Conservation (phyloP, 2,888 invertebrate species). For the Tridacna gigas region DNA sequence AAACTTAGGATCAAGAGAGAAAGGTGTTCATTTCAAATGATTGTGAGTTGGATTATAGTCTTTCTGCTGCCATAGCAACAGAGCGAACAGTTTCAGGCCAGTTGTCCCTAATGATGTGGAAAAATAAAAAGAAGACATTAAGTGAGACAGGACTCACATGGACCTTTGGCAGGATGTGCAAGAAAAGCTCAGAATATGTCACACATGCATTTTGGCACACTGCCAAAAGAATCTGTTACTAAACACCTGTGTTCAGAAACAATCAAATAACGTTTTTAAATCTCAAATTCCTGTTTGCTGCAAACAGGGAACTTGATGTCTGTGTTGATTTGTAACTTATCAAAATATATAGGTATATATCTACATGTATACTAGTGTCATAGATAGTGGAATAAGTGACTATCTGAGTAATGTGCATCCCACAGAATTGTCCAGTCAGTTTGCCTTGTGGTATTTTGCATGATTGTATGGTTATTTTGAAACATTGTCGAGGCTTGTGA, state of each 20-base stretch:
- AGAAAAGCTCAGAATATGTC: slow-evolving; percentile 21
- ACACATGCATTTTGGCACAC: slow-evolving; percentile 19
- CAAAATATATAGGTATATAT: not conserved
- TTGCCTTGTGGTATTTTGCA: too few species aligned
- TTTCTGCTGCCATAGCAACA: slow-evolving; percentile 20
- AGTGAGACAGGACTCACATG: slow-evolving; percentile 17
- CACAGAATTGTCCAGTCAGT: too few species aligned
- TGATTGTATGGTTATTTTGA: too few species aligned
- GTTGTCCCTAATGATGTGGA: slow-evolving; percentile 12
- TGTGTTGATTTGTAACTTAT: slow-evolving; percentile 5
- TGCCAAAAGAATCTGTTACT: slow-evolving; percentile 14
- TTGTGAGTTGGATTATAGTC: not conserved
- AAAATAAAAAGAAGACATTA: not conserved
- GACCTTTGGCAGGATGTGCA: slow-evolving; percentile 11
- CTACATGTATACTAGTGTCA: not conserved
- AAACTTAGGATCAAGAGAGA: not conserved
- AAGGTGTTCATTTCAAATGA: slow-evolving; percentile 8
- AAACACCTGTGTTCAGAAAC: slow-evolving; percentile 24
- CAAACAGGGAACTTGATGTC: not conserved
- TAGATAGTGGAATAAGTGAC: too few species aligned
- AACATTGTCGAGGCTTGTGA: too few species aligned
- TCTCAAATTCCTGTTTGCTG: not conserved
- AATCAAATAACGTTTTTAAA: not conserved
- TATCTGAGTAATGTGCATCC: too few species aligned
- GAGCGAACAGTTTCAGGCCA: slow-evolving; percentile 8